phyloP scores from a whole-genome alignment of 1,140 invertebrate species.

The Elymnias hypermnestra region DNA sequence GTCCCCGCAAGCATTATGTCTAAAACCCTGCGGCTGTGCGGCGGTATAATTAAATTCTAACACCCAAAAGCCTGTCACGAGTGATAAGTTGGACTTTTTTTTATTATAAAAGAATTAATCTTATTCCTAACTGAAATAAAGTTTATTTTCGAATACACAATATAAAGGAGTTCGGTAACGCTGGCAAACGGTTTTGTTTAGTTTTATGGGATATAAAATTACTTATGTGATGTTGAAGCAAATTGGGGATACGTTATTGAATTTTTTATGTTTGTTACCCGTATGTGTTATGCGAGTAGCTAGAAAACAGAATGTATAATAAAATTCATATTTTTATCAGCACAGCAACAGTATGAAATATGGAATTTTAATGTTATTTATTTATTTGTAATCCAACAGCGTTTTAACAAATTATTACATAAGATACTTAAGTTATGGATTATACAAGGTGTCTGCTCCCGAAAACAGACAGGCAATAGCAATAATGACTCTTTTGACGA shows the following conservation, averaged over 20 bases:
- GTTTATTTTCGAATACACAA: background rate
- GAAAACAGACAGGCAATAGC: too few species aligned
- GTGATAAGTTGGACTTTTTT: background rate
- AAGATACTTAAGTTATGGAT: too few species aligned
- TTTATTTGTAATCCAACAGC: too few species aligned
- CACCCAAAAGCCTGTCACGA: constrained; percentile 3
- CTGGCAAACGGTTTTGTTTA: background rate
- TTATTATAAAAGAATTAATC: background rate
- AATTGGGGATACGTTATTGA: background rate
- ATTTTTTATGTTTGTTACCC: background rate
- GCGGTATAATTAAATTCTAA: constrained; percentile 4
- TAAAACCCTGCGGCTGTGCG: background rate
- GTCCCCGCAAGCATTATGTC: background rate
- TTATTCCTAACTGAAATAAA: background rate
- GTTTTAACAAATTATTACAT: too few species aligned
- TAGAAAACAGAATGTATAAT: too few species aligned
- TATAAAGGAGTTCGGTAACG: background rate
- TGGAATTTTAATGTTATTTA: too few species aligned
- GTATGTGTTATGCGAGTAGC: too few species aligned
- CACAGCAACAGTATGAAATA: too few species aligned
- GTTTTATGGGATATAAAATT: constrained; percentile 3
- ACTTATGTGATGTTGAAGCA: background rate
- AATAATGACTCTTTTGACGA: too few species aligned
- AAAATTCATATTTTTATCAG: too few species aligned
- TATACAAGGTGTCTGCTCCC: too few species aligned